Conservation (phyloP, 2,888 invertebrate species). For the Tenthredo distinguenda region DNA sequence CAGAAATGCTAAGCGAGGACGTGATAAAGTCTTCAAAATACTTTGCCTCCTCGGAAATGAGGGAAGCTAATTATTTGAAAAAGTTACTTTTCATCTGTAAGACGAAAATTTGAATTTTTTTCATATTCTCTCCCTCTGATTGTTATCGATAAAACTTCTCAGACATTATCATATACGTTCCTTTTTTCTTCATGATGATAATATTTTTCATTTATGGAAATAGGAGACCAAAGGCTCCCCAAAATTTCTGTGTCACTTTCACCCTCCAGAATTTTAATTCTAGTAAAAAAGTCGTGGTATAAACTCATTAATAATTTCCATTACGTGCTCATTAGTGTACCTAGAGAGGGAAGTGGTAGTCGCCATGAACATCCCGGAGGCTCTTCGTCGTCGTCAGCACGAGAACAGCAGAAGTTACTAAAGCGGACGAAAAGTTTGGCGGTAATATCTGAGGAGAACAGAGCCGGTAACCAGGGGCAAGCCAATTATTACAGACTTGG, state of each 20-base stretch:
- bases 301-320: constrained; percentile 24
- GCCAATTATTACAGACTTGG: constrained; percentile 67
- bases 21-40: neutral
- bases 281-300: neutral
- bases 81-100: neutral
- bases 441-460: constrained; percentile 88
- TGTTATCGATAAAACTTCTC: neutral
- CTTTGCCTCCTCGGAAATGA: neutral
- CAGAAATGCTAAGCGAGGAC: neutral
- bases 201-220: neutral
- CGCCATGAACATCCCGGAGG: constrained; percentile 43
- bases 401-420: constrained; percentile 75
- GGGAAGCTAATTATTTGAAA: neutral
- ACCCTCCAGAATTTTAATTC: neutral
- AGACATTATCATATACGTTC: neutral
- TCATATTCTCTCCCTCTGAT: neutral
- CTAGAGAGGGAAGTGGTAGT: constrained; percentile 38
- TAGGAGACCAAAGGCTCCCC: neutral
- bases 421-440: constrained; percentile 87
- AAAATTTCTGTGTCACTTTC: neutral
- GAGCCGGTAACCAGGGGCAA: constrained; percentile 74
- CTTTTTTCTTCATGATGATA: neutral
- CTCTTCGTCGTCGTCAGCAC: constrained; percentile 39
- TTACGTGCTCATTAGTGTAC: constrained; percentile 35
- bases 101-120: neutral